These are phyloP conservation scores for Acyrthosiphon pisum DNA, from an alignment of 1,140 invertebrate species.

Conservation along the genomic window DNA sequence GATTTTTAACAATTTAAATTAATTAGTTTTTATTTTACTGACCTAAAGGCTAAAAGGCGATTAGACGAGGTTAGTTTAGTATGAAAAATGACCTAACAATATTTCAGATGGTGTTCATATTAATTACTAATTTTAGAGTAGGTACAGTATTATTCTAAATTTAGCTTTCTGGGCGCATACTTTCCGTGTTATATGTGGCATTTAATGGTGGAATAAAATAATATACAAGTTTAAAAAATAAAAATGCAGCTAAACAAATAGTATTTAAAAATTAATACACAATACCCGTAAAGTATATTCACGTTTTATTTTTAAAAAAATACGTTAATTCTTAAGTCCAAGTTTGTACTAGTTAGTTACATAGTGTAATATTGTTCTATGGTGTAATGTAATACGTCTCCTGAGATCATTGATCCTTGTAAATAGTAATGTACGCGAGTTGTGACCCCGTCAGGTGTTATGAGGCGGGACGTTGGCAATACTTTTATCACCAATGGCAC, in stretches of 20 bases:
- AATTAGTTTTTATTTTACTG: background rate
- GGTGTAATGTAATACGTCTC: too few relatives aligned
- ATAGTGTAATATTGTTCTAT: too few relatives aligned
- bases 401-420: too few relatives aligned
- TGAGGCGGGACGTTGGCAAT: too few relatives aligned
- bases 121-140: background rate
- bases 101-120: background rate
- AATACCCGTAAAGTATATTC: too few relatives aligned
- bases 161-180: background rate
- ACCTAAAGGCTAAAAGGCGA: fast-evolving
- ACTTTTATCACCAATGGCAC: too few relatives aligned
- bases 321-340: too few relatives aligned
- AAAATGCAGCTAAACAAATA: background rate
- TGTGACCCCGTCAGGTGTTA: too few relatives aligned
- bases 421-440: too few relatives aligned
- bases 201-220: background rate
- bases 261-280: background rate
- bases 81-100: background rate
- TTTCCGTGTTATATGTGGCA: background rate
- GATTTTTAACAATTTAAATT: too few relatives aligned
- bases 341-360: too few relatives aligned
- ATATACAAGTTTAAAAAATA: background rate
- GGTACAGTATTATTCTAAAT: background rate
- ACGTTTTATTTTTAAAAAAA: too few relatives aligned
- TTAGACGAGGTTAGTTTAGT: background rate